Evolutionary conservation across 2,888 invertebrate species (phyloP), one percentile per base, ranked within the genome.

Genomic region (Malacosoma neustria): DNA sequence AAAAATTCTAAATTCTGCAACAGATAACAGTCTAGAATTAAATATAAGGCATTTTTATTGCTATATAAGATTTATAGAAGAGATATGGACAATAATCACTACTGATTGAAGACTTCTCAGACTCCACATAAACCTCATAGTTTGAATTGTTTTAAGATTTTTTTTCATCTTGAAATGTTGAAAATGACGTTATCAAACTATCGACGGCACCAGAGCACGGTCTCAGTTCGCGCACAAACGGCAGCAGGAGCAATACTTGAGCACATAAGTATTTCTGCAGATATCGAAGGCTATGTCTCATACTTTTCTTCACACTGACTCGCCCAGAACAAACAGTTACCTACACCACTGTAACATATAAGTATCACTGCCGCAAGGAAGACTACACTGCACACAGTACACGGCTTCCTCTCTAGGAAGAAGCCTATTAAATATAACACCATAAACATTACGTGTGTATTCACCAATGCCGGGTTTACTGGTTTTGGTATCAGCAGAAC

Each of bases 391-490:
- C 99, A 99, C 48, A 98, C 96, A 34, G 97, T 97, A 76, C 99
- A 99, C 1, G 99, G 99, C 73, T 85, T 98, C 61, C 97, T 88
- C 69, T 98, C 98, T 58, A 99, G 87, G 76, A 99, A 98, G 86
- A 99, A 99, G 57, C 98, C 97, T 54, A 98, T 93, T 54, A 99
- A 84, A 81, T 99, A 99, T 37, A 99, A 88, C 48, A 96, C 93
- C 90, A 99, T 96, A 75, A 99, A 98, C 93, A 98, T 95, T 43
- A 97, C 96, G 79, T 98, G 97, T 38, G 98, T 98, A 73, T 98
- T 95, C 56, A 98, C 90, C 42, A 98, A 87, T 29, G 97, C 96
- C 60, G 98, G 98, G 86, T 99, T 98, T 47, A 97, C 91, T 39
- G 99, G 98, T 81, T 98, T 99, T 52, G 99, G 98, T 75, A 99